phyloP scores from a whole-genome alignment of 2,113 vertebrate genomes.

The Pionites leucogaster region DNA sequence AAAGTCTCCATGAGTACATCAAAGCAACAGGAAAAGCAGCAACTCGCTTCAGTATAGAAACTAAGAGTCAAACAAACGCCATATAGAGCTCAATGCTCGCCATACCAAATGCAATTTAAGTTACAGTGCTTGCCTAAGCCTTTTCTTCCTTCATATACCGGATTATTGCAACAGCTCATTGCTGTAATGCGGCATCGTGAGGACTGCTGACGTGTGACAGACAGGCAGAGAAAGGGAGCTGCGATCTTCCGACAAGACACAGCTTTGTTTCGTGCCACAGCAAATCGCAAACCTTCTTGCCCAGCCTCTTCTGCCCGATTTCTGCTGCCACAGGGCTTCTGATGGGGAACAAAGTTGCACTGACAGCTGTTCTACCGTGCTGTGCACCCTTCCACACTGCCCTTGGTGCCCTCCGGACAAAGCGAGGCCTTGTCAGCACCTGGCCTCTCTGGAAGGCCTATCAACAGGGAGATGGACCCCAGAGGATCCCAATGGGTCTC shows the following conservation, averaged over 20 bases:
- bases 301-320: neutral
- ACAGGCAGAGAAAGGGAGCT: neutral
- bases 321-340: neutral
- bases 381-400: accelerated
- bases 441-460: neutral
- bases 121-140: neutral
- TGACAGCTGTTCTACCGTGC: neutral
- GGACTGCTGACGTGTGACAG: neutral
- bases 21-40: neutral
- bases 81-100: neutral
- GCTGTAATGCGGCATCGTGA: neutral
- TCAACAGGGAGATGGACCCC: neutral
- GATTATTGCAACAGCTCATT: neutral
- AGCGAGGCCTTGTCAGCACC: neutral
- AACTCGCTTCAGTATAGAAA: neutral
- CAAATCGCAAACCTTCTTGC: neutral
- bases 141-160: neutral
- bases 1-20: accelerated
- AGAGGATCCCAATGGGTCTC: neutral
- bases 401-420: neutral
- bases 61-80: neutral
- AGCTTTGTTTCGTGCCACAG: neutral
- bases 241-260: neutral
- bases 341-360: accelerated
- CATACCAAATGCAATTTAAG: neutral